Evolutionary conservation across 2,113 vertebrate species (phyloP).

Genomic region (Anolis carolinensis): DNA sequence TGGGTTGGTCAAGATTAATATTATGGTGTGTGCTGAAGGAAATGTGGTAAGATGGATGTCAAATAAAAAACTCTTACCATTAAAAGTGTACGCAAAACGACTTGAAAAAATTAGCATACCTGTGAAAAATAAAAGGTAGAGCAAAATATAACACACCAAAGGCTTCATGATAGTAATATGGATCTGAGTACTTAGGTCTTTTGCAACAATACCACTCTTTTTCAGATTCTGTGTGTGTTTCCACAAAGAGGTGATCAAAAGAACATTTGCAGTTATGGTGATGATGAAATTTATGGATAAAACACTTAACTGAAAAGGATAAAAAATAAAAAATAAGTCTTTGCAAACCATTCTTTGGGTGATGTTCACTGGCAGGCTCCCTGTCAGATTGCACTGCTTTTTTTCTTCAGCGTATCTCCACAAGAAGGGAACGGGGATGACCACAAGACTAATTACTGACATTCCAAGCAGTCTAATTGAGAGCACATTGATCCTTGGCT

Average conservation of each 20-base stretch:
- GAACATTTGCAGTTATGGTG: conserved; percentile 7
- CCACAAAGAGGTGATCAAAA: conserved; percentile 44
- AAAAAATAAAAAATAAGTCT: neutral
- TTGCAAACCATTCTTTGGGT: neutral
- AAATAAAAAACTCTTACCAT: too few relatives aligned
- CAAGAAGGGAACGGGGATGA: too few relatives aligned
- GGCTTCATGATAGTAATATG: conserved; percentile 39
- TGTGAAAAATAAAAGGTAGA: conserved; percentile 31
- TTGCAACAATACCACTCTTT: neutral
- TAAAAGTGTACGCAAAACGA: too few relatives aligned
- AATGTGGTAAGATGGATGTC: too few relatives aligned
- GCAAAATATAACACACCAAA: conserved; percentile 38
- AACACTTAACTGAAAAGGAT: neutral
- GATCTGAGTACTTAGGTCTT: conserved; percentile 12
- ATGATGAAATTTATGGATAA: conserved; percentile 26
- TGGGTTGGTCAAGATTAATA: too few relatives aligned
- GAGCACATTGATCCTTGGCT: conserved; percentile 19
- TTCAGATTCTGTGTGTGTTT: conserved; percentile 8
- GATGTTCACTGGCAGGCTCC: too few relatives aligned
- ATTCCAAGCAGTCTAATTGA: conserved; percentile 18
- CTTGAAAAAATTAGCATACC: too few relatives aligned
- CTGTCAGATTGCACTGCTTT: too few relatives aligned
- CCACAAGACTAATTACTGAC: too few relatives aligned
- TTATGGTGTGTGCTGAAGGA: too few relatives aligned
- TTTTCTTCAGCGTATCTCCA: too few relatives aligned